These are phyloP conservation scores for Furcula furcula DNA, from an alignment of 2,888 invertebrate genomes.

Conservation along the genomic window DNA sequence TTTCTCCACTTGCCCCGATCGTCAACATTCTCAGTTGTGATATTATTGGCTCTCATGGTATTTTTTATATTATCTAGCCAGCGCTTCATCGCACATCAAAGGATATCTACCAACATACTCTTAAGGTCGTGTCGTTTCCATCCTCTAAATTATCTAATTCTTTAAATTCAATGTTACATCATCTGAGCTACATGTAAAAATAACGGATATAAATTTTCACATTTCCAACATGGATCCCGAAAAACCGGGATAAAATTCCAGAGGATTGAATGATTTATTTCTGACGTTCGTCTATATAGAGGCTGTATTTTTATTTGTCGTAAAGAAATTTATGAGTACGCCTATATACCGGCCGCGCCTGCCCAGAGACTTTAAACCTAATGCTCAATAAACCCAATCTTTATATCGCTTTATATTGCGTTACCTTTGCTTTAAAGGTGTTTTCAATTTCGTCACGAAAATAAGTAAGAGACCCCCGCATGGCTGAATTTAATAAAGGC, in stretches of 20 bases:
- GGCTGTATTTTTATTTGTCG: slow-evolving; percentile 70
- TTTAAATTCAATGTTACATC: too few species aligned
- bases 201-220: too few species aligned
- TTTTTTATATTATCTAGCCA: too few species aligned
- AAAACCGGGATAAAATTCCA: slow-evolving; percentile 37
- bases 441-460: slow-evolving; percentile 70
- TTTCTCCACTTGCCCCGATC: too few species aligned
- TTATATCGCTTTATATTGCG: slow-evolving; percentile 67
- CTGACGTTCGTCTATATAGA: slow-evolving; percentile 44
- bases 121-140: too few species aligned
- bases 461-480: slow-evolving; percentile 48
- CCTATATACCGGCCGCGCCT: slow-evolving; percentile 45
- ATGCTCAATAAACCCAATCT: slow-evolving; percentile 66
- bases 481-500: slow-evolving; percentile 64
- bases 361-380: slow-evolving; percentile 50
- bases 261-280: slow-evolving; percentile 71
- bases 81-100: too few species aligned
- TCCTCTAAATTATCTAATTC: too few species aligned
- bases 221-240: slow-evolving; percentile 18
- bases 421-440: slow-evolving; percentile 54
- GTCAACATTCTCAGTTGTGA: too few species aligned
- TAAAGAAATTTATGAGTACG: slow-evolving; percentile 69
- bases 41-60: too few species aligned
- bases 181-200: too few species aligned
- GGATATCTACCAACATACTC: too few species aligned